A percentile compares a stretch with the other conserved stretches of the same genome.
Conservation (phyloP, 2,797 vertebrate genomes). For the Petrocephalus schoutedeni region DNA sequence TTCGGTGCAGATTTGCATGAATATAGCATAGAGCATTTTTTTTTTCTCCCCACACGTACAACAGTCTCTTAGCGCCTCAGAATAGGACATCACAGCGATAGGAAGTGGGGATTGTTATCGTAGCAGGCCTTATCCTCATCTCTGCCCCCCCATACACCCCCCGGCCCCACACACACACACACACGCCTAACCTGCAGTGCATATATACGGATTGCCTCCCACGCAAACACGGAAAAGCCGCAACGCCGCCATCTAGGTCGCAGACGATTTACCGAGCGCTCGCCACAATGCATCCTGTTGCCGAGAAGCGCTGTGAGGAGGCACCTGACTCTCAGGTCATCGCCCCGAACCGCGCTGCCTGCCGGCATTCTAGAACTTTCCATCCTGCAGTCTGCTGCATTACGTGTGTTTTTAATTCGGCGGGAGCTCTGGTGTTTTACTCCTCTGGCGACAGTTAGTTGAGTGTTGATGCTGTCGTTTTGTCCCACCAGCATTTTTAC, state of each 20-base stretch:
- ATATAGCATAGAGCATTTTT: not conserved
- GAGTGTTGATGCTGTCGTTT: not conserved
- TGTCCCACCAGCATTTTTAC: not conserved
- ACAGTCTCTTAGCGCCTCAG: not conserved
- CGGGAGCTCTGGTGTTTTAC: not conserved
- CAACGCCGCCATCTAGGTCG: slow-evolving; percentile 4
- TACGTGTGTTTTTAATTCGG: not conserved
- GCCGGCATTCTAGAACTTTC: not conserved
- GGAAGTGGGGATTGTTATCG: slow-evolving; percentile 23
- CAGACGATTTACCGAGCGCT: slow-evolving; percentile 11
- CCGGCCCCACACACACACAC: not conserved
- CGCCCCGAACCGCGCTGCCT: not conserved
- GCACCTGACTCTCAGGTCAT: not conserved
- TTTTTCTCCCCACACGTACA: not conserved
- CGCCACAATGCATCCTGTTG: slow-evolving; percentile 19
- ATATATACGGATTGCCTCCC: slow-evolving; percentile 25
- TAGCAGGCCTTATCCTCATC: not conserved
- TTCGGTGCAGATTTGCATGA: not conserved
- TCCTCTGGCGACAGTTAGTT: not conserved
- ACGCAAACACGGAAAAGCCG: slow-evolving; percentile 24
- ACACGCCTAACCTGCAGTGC: slow-evolving; percentile 1
- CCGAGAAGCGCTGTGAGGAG: not conserved
- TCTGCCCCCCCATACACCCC: not conserved
- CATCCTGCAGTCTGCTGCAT: not conserved
- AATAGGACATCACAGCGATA: slow-evolving; percentile 13